Evolutionary conservation across 2,888 invertebrate genomes (phyloP).

Genomic region (Brachypalpus laphriformis): DNA sequence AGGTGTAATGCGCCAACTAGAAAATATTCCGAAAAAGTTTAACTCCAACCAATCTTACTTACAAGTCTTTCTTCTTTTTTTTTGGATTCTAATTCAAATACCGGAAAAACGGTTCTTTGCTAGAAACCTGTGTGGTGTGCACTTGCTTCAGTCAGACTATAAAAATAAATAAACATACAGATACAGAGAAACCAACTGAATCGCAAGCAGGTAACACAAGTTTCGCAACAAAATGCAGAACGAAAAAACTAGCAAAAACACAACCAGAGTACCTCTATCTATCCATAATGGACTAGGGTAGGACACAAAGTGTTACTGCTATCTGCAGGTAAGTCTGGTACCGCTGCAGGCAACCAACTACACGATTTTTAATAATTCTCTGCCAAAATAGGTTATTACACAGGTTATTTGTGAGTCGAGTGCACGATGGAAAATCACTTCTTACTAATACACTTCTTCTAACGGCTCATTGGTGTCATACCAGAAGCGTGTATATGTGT

Average conservation of each 20-base stretch:
- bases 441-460: slow-evolving; percentile 54
- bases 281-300: slow-evolving; percentile 48
- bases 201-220: slow-evolving; percentile 72
- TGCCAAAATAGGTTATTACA: slow-evolving; percentile 73
- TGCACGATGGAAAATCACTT: slow-evolving; percentile 59
- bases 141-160: slow-evolving; percentile 51
- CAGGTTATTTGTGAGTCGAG: slow-evolving; percentile 57
- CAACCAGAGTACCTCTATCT: slow-evolving; percentile 59
- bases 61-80: slow-evolving; percentile 11
- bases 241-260: slow-evolving; percentile 17
- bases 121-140: slow-evolving; percentile 61
- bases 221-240: slow-evolving; percentile 63
- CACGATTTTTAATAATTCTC: slow-evolving; percentile 74
- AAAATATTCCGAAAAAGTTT: slow-evolving; percentile 16
- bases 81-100: slow-evolving; percentile 44
- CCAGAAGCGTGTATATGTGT: slow-evolving; percentile 11
- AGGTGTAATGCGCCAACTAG: slow-evolving; percentile 26
- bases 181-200: slow-evolving; percentile 53
- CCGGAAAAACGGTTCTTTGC: slow-evolving; percentile 64
- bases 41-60: slow-evolving; percentile 25
- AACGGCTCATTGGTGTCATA: slow-evolving; percentile 54
- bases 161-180: slow-evolving; percentile 3
- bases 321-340: slow-evolving; percentile 59
- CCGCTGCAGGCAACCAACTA: slow-evolving; percentile 67
- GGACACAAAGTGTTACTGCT: slow-evolving; percentile 65